Percentiles rank a stretch among this genome's conserved stretches.
phyloP scores from a whole-genome alignment of 2,113 vertebrate species.

The Microcebus lehilahytsara region DNA sequence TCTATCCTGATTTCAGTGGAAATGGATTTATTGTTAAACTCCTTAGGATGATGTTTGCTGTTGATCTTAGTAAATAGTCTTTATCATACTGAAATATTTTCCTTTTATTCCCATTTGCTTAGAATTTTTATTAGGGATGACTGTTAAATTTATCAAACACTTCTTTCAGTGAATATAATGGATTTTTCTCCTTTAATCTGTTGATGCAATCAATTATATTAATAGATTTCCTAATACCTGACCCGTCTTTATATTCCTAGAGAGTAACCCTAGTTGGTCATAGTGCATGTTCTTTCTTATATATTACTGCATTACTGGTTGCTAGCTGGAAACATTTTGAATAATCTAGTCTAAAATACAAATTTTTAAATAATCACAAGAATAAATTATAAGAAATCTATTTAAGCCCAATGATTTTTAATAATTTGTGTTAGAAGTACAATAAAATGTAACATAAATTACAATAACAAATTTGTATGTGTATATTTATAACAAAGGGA shows the following conservation, averaged over 20 bases:
- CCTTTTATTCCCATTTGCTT: slow-evolving; percentile 11
- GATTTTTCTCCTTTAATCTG: not conserved
- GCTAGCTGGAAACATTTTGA: not conserved
- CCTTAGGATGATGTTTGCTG: not conserved
- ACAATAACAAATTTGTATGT: not conserved
- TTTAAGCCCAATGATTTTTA: not conserved
- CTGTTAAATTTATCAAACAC: not conserved
- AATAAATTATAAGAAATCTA: not conserved
- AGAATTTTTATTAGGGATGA: not conserved
- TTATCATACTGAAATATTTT: not conserved
- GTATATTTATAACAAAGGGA: not conserved
- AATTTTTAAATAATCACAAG: not conserved
- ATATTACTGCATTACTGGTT: not conserved
- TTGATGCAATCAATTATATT: not conserved
- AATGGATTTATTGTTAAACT: not conserved
- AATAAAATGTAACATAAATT: not conserved
- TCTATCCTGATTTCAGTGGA: not conserved
- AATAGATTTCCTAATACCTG: not conserved
- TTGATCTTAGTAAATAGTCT: not conserved
- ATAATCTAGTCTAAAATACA: not conserved
- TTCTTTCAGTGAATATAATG: not conserved
- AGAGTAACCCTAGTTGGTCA: not conserved
- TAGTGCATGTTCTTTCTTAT: not conserved
- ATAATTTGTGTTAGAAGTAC: not conserved
- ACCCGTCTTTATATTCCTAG: not conserved